Conservation (phyloP, 2,113 vertebrate genomes). For the Procavia capensis region DNA sequence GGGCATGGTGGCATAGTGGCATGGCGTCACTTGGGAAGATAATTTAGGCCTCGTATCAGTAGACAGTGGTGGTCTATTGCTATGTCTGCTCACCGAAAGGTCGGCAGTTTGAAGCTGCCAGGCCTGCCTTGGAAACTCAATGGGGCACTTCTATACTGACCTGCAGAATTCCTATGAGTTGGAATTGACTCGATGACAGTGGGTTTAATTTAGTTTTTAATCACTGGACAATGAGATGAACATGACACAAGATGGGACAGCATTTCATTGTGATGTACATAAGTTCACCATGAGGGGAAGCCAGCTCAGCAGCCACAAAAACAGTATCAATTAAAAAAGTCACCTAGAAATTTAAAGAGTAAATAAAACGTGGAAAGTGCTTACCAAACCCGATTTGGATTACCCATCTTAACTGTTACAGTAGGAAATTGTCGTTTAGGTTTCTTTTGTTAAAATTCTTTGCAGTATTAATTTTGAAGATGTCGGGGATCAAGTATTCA, state of each 20-base stretch:
- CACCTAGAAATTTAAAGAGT: background rate
- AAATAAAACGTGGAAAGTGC: constrained; percentile 51
- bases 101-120: too few relatives aligned
- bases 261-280: background rate
- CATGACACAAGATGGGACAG: background rate
- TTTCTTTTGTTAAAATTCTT: background rate
- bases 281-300: background rate
- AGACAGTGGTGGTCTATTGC: too few relatives aligned
- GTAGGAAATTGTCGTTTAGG: background rate
- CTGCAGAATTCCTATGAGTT: too few relatives aligned
- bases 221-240: background rate
- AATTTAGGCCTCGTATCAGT: background rate
- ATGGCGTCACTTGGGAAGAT: background rate
- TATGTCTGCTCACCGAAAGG: too few relatives aligned
- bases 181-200: too few relatives aligned
- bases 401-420: background rate
- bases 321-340: background rate
- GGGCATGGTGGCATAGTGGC: background rate
- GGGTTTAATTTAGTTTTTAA: too few relatives aligned
- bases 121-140: too few relatives aligned
- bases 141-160: too few relatives aligned
- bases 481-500: background rate
- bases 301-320: background rate
- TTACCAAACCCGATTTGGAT: background rate
- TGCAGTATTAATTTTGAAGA: background rate